phyloP scores from a whole-genome alignment of 2,113 vertebrate species.

The Gulo gulo region DNA sequence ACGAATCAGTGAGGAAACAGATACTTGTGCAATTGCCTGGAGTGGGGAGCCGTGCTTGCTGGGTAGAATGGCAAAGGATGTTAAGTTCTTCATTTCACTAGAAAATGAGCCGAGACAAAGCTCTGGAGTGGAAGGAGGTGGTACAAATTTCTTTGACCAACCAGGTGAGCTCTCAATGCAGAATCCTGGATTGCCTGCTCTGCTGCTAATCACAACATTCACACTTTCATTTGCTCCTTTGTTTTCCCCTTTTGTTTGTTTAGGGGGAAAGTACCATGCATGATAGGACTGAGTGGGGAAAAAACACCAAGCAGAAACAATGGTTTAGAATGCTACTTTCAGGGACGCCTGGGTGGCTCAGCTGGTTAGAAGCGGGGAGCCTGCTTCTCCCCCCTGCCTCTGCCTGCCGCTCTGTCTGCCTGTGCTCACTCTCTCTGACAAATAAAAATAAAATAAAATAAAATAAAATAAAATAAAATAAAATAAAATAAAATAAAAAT shows the following conservation, averaged over 20 bases:
- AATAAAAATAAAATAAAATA: no score
- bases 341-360: no score
- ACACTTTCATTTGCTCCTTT: not conserved
- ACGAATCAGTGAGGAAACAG: not conserved
- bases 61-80: not conserved
- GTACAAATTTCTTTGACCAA: not conserved
- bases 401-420: no score
- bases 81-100: not conserved
- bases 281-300: not conserved
- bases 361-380: no score
- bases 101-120: not conserved
- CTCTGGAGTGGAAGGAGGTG: not conserved
- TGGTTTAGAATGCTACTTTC: not conserved
- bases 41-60: not conserved
- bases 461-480: no score
- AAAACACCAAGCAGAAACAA: not conserved
- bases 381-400: no score
- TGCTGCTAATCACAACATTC: not conserved
- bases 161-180: not conserved
- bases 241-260: not conserved
- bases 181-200: rapidly evolving
- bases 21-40: not conserved
- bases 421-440: no score
- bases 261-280: not conserved
- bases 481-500: no score